phyloP scores from a whole-genome alignment of 2,888 invertebrate species.

The Sinelater perroti region DNA sequence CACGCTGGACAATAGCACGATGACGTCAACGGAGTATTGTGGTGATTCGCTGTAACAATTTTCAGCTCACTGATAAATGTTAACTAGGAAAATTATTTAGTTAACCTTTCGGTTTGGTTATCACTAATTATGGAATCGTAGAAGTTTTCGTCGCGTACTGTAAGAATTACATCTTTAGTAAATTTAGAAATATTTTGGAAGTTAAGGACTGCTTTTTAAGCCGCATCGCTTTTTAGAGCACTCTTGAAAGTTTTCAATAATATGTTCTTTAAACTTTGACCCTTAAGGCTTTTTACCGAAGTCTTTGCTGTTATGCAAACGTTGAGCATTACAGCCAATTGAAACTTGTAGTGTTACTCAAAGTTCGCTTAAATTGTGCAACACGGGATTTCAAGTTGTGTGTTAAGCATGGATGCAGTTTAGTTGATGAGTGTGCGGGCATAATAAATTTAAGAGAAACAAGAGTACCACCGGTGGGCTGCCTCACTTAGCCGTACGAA shows the following conservation, averaged over 20 bases:
- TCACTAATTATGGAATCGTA: too few relatives aligned
- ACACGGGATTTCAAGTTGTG: conserved; percentile 15
- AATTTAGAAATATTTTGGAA: background rate
- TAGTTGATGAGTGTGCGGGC: background rate
- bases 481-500: conserved; percentile 20
- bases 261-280: conserved; percentile 12
- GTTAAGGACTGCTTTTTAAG: background rate
- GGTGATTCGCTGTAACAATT: conserved; percentile 4
- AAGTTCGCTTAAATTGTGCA: conserved; percentile 20
- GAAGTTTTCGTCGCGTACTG: too few relatives aligned
- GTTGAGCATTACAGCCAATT: conserved; percentile 19
- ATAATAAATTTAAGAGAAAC: conserved; percentile 16
- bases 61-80: background rate
- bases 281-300: conserved; percentile 5
- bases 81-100: too few relatives aligned
- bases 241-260: conserved; percentile 11
- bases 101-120: too few relatives aligned
- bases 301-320: conserved; percentile 10
- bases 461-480: conserved; percentile 12
- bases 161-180: too few relatives aligned
- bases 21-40: conserved; percentile 8
- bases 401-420: conserved; percentile 11
- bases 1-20: conserved; percentile 9
- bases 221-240: background rate
- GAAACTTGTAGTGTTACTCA: conserved; percentile 12